Evolutionary conservation across 1,140 invertebrate genomes (phyloP).

Genomic region (Venturia canescens): DNA sequence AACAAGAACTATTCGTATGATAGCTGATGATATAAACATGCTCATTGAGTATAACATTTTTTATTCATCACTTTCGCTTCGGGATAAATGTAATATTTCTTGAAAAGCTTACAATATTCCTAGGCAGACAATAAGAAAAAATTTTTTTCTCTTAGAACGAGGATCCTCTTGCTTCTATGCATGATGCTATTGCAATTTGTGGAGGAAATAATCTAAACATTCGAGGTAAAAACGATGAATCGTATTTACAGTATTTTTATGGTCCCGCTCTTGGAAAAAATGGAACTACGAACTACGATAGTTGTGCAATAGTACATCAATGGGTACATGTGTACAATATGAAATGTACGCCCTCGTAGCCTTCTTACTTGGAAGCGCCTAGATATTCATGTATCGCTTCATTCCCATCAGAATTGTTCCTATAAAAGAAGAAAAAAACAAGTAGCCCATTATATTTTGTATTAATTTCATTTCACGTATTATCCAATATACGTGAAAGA

Average conservation of each 20-base stretch:
- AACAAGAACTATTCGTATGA: neutral
- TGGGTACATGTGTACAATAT: neutral
- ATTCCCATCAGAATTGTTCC: neutral
- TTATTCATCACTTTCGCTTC: too few species aligned
- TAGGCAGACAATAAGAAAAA: too few species aligned
- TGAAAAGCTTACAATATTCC: too few species aligned
- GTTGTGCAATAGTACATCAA: neutral
- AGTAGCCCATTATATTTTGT: neutral
- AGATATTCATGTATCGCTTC: neutral
- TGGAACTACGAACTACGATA: neutral
- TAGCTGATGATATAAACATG: neutral
- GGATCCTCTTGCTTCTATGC: constrained; percentile 47
- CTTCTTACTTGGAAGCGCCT: neutral
- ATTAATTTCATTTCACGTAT: neutral
- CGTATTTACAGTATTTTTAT: neutral
- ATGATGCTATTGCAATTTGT: constrained; percentile 46
- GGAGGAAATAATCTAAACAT: constrained; percentile 52
- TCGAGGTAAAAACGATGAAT: constrained; percentile 46
- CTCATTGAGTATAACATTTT: too few species aligned
- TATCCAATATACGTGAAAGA: constrained; percentile 12
- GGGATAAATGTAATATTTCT: too few species aligned
- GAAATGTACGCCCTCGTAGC: neutral
- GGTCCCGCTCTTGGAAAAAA: neutral
- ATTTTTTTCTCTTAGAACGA: constrained; percentile 44
- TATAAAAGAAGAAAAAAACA: neutral